Percentiles rank a stretch among this genome's conserved stretches.
phyloP scores from a whole-genome alignment of 23 tunicate genomes.

The Corella eumyota region DNA sequence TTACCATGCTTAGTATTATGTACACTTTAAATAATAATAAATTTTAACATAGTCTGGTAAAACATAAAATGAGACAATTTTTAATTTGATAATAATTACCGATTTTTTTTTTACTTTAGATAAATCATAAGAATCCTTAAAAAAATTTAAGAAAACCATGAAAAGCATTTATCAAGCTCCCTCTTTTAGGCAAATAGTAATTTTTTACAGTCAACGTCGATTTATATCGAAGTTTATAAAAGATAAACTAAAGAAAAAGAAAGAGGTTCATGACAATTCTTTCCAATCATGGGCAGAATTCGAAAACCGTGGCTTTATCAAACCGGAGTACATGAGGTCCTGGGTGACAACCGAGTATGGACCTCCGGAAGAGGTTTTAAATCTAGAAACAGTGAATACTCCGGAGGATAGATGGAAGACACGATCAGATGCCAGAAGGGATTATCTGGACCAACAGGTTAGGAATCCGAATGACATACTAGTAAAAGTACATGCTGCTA shows the following conservation, averaged over 20 bases:
- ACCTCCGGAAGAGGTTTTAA: conserved; percentile 35
- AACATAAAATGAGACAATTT: too few relatives aligned
- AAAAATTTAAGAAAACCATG: too few relatives aligned
- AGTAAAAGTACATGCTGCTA: conserved; percentile 85
- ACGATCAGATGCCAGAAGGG: conserved; percentile 18
- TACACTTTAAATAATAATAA: too few relatives aligned
- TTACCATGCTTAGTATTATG: too few relatives aligned
- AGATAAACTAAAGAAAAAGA: conserved; percentile 3
- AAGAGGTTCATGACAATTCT: conserved; percentile 1
- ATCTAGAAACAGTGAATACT: conserved; percentile 31
- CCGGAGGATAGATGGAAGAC: conserved; percentile 15
- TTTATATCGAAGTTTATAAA: too few relatives aligned
- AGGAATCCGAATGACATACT: conserved; percentile 60
- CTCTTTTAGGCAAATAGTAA: too few relatives aligned
- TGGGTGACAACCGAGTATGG: conserved; percentile 85
- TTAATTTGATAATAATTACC: too few relatives aligned
- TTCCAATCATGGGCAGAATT: conserved; percentile 87
- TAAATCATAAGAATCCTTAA: too few relatives aligned
- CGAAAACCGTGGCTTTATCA: conserved; percentile 61
- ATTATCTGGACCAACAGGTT: conserved; percentile 43
- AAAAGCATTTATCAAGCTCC: too few relatives aligned
- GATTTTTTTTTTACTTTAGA: too few relatives aligned
- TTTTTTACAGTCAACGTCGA: too few relatives aligned
- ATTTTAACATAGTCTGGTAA: too few relatives aligned
- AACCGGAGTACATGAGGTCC: conserved; percentile 56